Base-by-base conservation (phyloP, 1,140 invertebrate species). In the Mycetomoellerius zeteki region DNA sequence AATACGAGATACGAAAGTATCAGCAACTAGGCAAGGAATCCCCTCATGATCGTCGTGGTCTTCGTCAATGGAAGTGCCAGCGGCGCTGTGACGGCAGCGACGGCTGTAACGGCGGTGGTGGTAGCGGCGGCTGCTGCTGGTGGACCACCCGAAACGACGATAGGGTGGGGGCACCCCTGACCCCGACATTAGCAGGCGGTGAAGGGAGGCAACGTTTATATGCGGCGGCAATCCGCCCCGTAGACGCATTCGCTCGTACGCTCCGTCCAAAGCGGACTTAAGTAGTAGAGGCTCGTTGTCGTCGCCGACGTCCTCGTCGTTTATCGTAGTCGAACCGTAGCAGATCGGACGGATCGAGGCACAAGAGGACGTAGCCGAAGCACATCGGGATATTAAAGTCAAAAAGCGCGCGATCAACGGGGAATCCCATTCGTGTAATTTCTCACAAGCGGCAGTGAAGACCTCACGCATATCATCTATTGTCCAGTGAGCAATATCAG, bases 121-220 rank as follows among this genome's bases (percentile, higher is more conserved):
- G 47, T 60, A 60, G 89, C 72, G 73, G 81, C 37, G 89, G 85
- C 86, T 86, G 89, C 85, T 88, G 90, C 77, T 80, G 89, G 80
- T 90, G 93, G 91, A 93, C 91, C 91, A 93, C 92, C 92, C 86
- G 87, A 91, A 91, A 91, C 92, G 91, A 90, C 91, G 88, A 87
- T 75, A 84, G 91, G 91, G 94, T 94, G 94, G 94, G 95, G 94
- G 94, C 94, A 95, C 94, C 94, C 94, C 94, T 95, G 94, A 95
- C 94, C 94, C 93, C 92, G 92, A 89, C 91, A 85, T 90, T 77
- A 87, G 89, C 77, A 91, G 90, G 89, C 92, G 92, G 95, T 95
- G 95, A 95, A 95, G 95, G 95, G 95, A 95, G 95, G 94, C 92
- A 95, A 94, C 94, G 94, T 95, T 95, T 95, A 95, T 95, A 95